These are phyloP conservation scores for Serinus canaria DNA, from an alignment of 2,113 vertebrate species.

Conservation along the genomic window DNA sequence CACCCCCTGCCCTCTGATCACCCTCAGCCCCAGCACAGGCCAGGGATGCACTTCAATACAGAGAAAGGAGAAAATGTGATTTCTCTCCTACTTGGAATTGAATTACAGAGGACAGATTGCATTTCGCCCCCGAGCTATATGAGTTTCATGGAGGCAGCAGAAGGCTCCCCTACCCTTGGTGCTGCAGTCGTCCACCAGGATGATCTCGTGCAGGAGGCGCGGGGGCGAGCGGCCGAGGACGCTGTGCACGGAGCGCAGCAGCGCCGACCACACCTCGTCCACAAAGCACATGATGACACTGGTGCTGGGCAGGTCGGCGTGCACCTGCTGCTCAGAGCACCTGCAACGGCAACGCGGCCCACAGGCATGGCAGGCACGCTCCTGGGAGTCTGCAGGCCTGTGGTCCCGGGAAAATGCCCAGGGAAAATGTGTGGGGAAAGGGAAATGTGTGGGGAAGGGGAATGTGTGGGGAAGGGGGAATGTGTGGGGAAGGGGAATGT, in stretches of 20 bases:
- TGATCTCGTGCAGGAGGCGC: slow-evolving; percentile 86
- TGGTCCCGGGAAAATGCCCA: rapidly evolving
- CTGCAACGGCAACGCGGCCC: slow-evolving; percentile 64
- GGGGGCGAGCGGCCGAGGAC: slow-evolving; percentile 90
- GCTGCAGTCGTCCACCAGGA: slow-evolving; percentile 95
- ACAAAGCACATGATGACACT: slow-evolving; percentile 96
- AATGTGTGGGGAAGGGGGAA: no score
- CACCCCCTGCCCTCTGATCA: not conserved
- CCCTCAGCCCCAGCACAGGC: rapidly evolving
- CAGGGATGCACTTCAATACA: not conserved
- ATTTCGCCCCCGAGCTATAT: not conserved
- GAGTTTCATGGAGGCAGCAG: not conserved
- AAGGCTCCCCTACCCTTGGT: slow-evolving; percentile 79
- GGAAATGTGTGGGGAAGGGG: no score
- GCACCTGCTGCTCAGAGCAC: slow-evolving; percentile 81
- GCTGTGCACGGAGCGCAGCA: slow-evolving; percentile 93
- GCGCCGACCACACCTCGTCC: slow-evolving; percentile 97
- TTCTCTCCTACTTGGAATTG: not conserved
- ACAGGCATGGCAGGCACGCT: rapidly evolving
- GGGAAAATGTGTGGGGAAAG: not conserved
- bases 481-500: no score
- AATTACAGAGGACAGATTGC: not conserved
- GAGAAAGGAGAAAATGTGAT: not conserved
- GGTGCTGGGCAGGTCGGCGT: slow-evolving; percentile 85
- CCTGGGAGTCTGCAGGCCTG: not conserved